These are phyloP conservation scores for Sylvilagus bachmani DNA, from an alignment of 2,113 vertebrate species.

Conservation along the genomic window DNA sequence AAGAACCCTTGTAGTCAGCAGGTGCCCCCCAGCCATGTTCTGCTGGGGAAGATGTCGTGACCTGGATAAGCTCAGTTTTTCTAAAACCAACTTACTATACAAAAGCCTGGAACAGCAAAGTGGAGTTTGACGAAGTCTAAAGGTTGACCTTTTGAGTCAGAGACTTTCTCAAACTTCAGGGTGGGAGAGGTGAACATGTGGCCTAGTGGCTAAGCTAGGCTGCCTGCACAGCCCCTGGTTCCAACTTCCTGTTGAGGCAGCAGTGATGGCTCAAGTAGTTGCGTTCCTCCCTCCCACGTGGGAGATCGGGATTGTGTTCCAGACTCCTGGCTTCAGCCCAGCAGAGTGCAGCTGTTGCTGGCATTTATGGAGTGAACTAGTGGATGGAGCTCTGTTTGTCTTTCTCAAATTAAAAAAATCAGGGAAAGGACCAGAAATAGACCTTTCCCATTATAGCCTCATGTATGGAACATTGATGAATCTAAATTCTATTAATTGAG, in stretches of 20 bases:
- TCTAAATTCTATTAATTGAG: constrained; percentile 74
- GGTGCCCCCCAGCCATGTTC: no score
- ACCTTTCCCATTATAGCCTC: constrained; percentile 4
- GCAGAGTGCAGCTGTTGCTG: no score
- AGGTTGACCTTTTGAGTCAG: background rate
- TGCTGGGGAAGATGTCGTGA: background rate
- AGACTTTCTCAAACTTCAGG: constrained; percentile 38
- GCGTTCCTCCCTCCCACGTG: no score
- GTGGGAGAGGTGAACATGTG: no score
- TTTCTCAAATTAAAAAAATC: background rate
- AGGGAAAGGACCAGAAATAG: background rate
- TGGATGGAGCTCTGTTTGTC: no score
- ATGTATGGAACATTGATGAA: background rate
- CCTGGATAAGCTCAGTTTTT: background rate
- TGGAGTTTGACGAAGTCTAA: background rate
- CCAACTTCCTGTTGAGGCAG: no score
- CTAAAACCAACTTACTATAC: background rate
- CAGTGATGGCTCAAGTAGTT: no score
- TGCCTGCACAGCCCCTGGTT: no score
- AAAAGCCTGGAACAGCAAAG: background rate
- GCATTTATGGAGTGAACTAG: no score
- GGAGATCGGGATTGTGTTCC: no score
- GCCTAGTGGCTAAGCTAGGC: no score
- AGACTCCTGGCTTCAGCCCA: no score
- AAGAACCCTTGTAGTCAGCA: background rate